A percentile compares a stretch with the other conserved stretches of the same genome.
Evolutionary conservation across 2,113 vertebrate species (phyloP).

Genomic region (Sinocyclocheilus grahami): DNA sequence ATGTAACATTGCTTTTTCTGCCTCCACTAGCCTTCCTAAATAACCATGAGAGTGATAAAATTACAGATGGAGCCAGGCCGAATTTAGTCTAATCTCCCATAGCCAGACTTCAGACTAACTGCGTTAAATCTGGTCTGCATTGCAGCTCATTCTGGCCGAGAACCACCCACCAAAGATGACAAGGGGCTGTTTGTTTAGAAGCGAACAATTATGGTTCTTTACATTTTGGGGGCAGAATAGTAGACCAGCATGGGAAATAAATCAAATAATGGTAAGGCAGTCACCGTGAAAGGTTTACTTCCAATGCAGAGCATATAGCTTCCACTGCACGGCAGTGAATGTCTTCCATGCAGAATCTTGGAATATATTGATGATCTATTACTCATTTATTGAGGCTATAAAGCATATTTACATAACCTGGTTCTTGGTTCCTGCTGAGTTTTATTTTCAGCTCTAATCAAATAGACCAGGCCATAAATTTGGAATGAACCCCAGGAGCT

Average conservation of each 20-base stretch:
- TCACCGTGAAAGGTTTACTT: not conserved
- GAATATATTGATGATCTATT: not conserved
- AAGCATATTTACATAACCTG: not conserved
- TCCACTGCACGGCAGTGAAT: not conserved
- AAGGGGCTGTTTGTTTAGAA: not conserved
- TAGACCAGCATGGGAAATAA: not conserved
- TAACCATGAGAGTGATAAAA: not conserved
- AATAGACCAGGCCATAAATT: slow-evolving; percentile 12
- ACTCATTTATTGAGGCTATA: slow-evolving; percentile 8
- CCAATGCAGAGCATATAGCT: not conserved
- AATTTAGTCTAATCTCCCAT: not conserved
- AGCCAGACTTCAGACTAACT: not conserved
- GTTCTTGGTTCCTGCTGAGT: not conserved
- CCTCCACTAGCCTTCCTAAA: not conserved
- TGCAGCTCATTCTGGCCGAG: not conserved
- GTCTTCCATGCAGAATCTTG: not conserved
- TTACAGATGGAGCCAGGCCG: not conserved
- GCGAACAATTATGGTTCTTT: not conserved
- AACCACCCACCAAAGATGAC: not conserved
- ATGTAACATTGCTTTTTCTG: slow-evolving; percentile 2
- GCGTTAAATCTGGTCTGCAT: not conserved
- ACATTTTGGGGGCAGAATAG: not conserved
- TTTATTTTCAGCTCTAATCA: not conserved
- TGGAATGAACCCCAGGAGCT: not conserved
- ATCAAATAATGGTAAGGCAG: not conserved